Evolutionary conservation across 2,888 invertebrate genomes (phyloP).

Genomic region (Podotricha telesiphe): DNA sequence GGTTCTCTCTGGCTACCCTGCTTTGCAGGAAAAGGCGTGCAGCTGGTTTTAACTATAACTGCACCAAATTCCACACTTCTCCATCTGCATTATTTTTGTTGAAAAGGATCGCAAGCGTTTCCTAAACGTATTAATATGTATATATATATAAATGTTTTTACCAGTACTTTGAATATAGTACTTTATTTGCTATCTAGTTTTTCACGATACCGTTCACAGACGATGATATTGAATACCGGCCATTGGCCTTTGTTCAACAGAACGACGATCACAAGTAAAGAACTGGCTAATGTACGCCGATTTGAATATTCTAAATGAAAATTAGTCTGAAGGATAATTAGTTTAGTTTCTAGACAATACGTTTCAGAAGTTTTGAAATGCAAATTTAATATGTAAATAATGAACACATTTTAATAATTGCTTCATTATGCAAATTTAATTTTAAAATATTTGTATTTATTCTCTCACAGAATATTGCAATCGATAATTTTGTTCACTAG

Average conservation of each 20-base stretch:
- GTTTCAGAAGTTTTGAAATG: slow-evolving; percentile 15
- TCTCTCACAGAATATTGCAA: not conserved
- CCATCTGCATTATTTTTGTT: too few relatives aligned
- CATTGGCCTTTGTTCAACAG: slow-evolving; percentile 13
- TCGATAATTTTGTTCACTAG: too few relatives aligned
- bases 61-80: too few relatives aligned
- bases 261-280: slow-evolving; percentile 13
- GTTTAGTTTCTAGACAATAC: slow-evolving; percentile 15
- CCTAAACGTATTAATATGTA: too few relatives aligned
- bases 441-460: not conserved
- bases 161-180: not conserved
- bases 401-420: not conserved
- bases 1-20: too few relatives aligned
- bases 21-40: too few relatives aligned
- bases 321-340: slow-evolving; percentile 16
- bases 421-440: slow-evolving; percentile 11
- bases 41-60: too few relatives aligned
- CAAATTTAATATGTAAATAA: slow-evolving; percentile 9
- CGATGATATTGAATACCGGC: slow-evolving; percentile 12
- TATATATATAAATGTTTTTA: not conserved
- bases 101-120: too few relatives aligned
- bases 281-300: slow-evolving; percentile 5
- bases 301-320: slow-evolving; percentile 12
- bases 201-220: not conserved
- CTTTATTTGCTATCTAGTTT: not conserved